Evolutionary conservation across 2,797 vertebrate species (phyloP), one percentile per base, ranked within the genome.

Genomic region (Platalea minor): DNA sequence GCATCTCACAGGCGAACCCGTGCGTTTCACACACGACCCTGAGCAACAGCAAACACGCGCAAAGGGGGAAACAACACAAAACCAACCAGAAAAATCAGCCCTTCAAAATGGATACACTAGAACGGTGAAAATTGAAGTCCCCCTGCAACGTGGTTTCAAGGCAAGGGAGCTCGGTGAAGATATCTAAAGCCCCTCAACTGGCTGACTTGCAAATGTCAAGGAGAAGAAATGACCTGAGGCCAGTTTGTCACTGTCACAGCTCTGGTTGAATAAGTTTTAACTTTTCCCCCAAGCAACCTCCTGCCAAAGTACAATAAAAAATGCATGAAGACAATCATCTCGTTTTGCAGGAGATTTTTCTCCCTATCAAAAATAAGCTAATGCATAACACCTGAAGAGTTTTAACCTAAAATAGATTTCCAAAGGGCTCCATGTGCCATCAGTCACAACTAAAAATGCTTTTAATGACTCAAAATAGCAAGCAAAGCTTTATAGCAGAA

Each of bases 161-260:
- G 48, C 69, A 76, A 45, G 28, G 24, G 24, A 80, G 53, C 69
- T 80, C 4, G 0, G 60, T 53, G 21, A 67, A 68, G 75, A 28
- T 16, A 53, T 28, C 48, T 25, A 19, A 84, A 93, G 69, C 48
- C 31, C 69, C 37, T 70, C 64, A 70, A 46, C 81, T 28, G 72
- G 5, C 35, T 73, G 77, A 74, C 56, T 61, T 87, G 88, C 70
- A 88, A 85, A 83, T 67, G 76, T 70, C 88, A 90, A 86, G 81
- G 75, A 93, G 89, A 70, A 92, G 57, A 88, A 88, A 81, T n/a
- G 60, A 88, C 86, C 92, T 4, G 33, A 93, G 84, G 89, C 43
- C 74, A 50, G 4, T 61, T 75, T 61, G 57, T 57, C 80, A 82
- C 74, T 81, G 80, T 46, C 84, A 89, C 50, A 41, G 65, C 45